A percentile compares a stretch with the other conserved stretches of the same genome.
These are phyloP conservation scores for Rallus limicola DNA, from an alignment of 2,113 vertebrate species.

Conservation along the genomic window DNA sequence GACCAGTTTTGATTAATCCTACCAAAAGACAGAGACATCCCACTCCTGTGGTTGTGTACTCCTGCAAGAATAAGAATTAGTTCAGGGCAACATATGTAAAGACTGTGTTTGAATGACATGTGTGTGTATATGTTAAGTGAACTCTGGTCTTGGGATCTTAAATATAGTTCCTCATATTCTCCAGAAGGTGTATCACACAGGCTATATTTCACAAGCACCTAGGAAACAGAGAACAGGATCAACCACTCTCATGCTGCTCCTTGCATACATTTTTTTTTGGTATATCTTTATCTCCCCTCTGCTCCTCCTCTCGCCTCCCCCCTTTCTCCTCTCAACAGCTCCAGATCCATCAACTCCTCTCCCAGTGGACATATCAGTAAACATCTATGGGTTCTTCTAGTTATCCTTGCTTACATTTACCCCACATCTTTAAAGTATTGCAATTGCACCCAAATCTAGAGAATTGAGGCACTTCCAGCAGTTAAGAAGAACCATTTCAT, in stretches of 20 bases:
- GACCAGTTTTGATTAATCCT: conserved; percentile 17
- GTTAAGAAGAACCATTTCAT: neutral
- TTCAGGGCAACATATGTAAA: fast-evolving
- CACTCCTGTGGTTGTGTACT: neutral
- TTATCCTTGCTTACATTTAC: neutral
- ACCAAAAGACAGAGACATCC: neutral
- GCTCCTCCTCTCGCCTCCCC: neutral
- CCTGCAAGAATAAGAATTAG: neutral
- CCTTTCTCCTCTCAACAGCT: neutral
- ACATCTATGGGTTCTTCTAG: neutral
- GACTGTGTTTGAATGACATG: neutral
- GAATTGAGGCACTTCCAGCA: neutral
- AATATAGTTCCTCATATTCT: neutral
- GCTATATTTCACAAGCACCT: neutral
- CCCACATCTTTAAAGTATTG: neutral
- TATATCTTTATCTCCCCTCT: neutral
- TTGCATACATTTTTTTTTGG: too few relatives aligned
- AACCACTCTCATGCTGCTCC: too few relatives aligned
- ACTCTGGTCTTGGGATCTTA: neutral
- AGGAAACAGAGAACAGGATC: neutral
- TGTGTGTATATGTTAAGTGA: neutral
- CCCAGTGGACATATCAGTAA: neutral
- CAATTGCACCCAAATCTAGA: neutral
- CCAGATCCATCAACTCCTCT: neutral
- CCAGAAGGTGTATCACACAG: neutral